A percentile compares a stretch with the other conserved stretches of the same genome.
phyloP scores from a whole-genome alignment of 2,113 vertebrate genomes.

The Mustelus asterias region DNA sequence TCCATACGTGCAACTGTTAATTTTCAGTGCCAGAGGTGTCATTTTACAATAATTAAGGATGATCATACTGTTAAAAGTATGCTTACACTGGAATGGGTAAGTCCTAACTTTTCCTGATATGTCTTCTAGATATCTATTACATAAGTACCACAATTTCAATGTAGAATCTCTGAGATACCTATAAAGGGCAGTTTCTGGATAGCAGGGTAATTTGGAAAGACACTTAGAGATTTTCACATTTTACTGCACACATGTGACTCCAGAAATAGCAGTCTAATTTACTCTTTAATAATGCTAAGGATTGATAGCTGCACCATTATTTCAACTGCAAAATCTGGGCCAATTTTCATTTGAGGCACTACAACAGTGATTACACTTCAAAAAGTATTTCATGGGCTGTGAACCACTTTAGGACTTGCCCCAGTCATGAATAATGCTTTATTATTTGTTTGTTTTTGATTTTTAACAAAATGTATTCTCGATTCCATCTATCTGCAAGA shows the following conservation, averaged over 20 bases:
- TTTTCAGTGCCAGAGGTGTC: background rate
- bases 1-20: background rate
- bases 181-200: too few species aligned
- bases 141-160: too few species aligned
- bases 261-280: too few species aligned
- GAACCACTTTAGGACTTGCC: background rate
- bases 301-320: too few species aligned
- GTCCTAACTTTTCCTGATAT: background rate
- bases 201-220: too few species aligned
- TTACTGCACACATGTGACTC: too few species aligned
- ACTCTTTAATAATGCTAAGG: too few species aligned
- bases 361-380: background rate
- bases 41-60: background rate
- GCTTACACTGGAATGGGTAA: background rate
- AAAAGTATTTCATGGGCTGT: background rate
- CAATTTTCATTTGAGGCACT: background rate
- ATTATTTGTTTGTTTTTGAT: background rate
- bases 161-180: too few species aligned
- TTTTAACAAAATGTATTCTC: too few species aligned
- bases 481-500: too few species aligned
- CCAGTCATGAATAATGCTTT: background rate
- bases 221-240: too few species aligned
- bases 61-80: background rate
- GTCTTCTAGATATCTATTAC: background rate
- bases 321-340: too few species aligned